phyloP scores from a whole-genome alignment of 1,140 invertebrate genomes.

The Pemphigus obesinymphae region DNA sequence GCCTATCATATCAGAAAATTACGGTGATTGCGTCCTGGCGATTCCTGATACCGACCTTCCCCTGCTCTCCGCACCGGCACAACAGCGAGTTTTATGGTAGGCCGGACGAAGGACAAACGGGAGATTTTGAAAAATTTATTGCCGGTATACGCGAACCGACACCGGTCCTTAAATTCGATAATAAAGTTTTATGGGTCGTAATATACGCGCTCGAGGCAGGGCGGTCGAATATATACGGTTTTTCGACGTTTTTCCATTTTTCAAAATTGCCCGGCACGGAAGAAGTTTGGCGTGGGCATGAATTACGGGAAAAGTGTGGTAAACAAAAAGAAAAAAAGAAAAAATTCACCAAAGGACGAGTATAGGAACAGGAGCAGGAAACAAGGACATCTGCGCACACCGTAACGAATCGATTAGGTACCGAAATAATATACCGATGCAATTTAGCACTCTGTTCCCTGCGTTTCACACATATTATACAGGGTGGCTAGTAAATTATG shows the following conservation, averaged over 20 bases:
- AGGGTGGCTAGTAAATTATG: no score
- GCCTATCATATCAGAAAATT: no score
- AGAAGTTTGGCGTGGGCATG: not conserved
- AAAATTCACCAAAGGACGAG: not conserved
- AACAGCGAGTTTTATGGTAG: no score
- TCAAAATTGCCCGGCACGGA: not conserved
- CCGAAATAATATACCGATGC: not conserved
- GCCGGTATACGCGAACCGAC: not conserved
- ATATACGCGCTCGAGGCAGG: not conserved
- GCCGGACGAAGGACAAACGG: not conserved
- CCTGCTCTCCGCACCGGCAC: no score
- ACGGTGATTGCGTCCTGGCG: no score
- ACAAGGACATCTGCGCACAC: not conserved
- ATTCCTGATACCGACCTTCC: no score
- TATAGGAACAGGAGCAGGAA: not conserved
- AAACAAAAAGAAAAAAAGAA: no score
- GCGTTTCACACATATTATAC: no score
- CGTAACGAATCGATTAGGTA: not conserved
- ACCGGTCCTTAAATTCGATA: not conserved
- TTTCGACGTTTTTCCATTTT: not conserved
- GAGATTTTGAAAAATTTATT: not conserved
- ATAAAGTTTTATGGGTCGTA: not conserved
- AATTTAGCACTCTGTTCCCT: no score
- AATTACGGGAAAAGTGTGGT: not conserved
- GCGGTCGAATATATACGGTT: not conserved